These are phyloP conservation scores for Gobius niger DNA, from an alignment of 2,113 vertebrate species.

Conservation along the genomic window DNA sequence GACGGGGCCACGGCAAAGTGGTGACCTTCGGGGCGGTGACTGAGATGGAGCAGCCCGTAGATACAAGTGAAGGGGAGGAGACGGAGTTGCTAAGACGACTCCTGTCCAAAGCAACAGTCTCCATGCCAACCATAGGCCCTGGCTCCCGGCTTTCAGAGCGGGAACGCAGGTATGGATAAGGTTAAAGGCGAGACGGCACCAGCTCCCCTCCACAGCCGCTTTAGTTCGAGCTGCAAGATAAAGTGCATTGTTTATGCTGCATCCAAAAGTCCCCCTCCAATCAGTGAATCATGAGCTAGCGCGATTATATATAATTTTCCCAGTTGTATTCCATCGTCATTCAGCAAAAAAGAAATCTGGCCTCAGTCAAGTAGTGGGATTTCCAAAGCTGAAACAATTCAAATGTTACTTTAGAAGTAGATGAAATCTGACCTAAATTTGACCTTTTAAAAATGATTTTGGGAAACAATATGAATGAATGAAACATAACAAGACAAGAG, in stretches of 20 bases:
- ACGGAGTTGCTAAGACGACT: constrained; percentile 72
- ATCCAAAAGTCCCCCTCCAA: constrained; percentile 5
- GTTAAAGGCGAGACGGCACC: constrained; percentile 26
- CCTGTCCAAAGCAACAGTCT: constrained; percentile 72
- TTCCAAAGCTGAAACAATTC: neutral
- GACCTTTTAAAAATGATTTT: neutral
- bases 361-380: neutral
- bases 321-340: neutral
- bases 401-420: no score
- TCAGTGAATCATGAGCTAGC: neutral
- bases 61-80: constrained; percentile 71
- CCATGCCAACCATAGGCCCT: constrained; percentile 74
- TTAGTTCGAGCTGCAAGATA: constrained; percentile 14
- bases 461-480: neutral
- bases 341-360: neutral
- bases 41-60: constrained; percentile 87
- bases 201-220: constrained; percentile 34
- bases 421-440: neutral
- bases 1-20: constrained; percentile 80
- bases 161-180: constrained; percentile 71
- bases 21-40: constrained; percentile 95
- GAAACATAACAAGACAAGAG: neutral
- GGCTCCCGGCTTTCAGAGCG: constrained; percentile 73
- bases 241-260: neutral
- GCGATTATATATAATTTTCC: neutral